Evolutionary conservation across 1,140 invertebrate genomes (phyloP).

Genomic region (Homarus americanus): DNA sequence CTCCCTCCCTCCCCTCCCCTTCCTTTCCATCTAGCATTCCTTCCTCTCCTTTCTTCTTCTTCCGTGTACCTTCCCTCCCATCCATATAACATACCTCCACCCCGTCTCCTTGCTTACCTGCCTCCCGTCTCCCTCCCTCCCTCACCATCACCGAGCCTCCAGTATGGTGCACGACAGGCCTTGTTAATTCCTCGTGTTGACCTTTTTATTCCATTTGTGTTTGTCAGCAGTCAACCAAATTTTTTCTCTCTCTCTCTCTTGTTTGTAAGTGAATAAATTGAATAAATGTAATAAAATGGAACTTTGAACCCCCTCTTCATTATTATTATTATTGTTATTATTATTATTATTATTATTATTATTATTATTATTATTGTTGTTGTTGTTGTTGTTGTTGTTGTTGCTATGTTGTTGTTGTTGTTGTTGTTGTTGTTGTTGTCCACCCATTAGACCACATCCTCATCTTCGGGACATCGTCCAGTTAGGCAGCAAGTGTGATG

Average conservation of each 20-base stretch:
- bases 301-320: background rate
- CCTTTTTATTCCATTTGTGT: no score
- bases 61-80: no score
- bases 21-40: background rate
- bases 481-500: no score
- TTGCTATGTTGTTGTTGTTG: no score
- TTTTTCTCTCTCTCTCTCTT: slow-evolving; percentile 20
- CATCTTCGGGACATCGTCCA: no score
- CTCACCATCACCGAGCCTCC: no score
- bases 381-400: no score
- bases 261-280: background rate
- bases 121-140: no score
- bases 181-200: background rate
- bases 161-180: background rate
- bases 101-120: background rate
- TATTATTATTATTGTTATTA: slow-evolving; percentile 2
- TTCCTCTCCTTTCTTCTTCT: background rate
- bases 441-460: no score
- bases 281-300: background rate
- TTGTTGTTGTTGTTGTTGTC: no score
- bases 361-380: no score
- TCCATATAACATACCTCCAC: background rate
- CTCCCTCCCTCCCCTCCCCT: background rate
- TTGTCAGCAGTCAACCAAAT: background rate
- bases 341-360: slow-evolving; percentile 4